Base-by-base conservation (phyloP, 2,888 invertebrate genomes). In the Trimorus sp. region DNA sequence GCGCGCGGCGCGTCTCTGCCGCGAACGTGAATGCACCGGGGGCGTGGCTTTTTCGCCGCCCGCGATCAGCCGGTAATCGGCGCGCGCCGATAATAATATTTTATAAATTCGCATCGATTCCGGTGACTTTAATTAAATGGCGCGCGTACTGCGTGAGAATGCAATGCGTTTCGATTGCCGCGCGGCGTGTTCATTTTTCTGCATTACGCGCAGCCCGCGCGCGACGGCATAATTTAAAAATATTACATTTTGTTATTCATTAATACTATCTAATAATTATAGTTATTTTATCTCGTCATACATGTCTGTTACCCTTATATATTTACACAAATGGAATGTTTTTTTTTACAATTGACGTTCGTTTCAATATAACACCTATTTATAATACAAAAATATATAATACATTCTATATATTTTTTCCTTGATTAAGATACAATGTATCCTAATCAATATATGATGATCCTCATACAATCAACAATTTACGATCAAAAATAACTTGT, bases 201-300 rank as follows among this genome's bases (percentile, higher is more conserved):
- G 42, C 65, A 80, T 60, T 75, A 75, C 63, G 26, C 15, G 60
- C 58, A 9, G 45, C 11, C 45, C 45, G 6, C 45, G 45, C n/a
- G 11, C 11, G n/a, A 9, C 54, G 58, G 51, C 40, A 60, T 74
- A 69, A 76, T 76, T 80, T 80, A 66, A 82, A 74, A 78, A 78
- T 74, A 74, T 78, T 74, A 78, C 70, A 78, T 78, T 74, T 77
- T 68, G 82, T 82, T 78, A 70, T 78, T 74, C 82, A n/a, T 68
- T 76, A 76, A 76, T 69, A 77, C 56, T n/a, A 53, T 15, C 48
- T 38, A 77, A 73, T 16, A 54, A 79, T 54, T 60, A 51, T 49
- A 62, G n/a, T 66, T 26, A 68, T 38, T 42, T 14, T 56, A 56
- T 9, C 40, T 70, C 53, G 56, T 60, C 54, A 73, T 54, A 71